Percentiles rank a stretch among this genome's conserved stretches.
Evolutionary conservation across 2,113 vertebrate genomes (phyloP).

Genomic region (Bolborhynchus lineola): DNA sequence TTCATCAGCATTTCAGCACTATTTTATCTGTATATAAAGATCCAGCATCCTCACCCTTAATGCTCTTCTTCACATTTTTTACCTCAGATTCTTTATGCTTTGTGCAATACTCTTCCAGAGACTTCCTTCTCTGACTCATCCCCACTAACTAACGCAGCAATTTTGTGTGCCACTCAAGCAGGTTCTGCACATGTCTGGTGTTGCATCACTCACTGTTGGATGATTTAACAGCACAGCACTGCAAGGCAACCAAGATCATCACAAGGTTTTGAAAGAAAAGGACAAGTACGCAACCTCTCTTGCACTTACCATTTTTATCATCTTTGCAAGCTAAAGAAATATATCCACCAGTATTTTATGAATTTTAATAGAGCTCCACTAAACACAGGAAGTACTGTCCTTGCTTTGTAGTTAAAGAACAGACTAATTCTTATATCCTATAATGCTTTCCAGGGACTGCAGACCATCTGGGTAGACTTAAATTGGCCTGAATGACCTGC

Average conservation of each 20-base stretch:
- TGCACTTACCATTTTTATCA: neutral
- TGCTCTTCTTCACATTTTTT: constrained; percentile 49
- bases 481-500: neutral
- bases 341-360: neutral
- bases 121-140: constrained; percentile 66
- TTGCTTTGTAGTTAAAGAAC: neutral
- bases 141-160: constrained; percentile 19
- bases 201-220: constrained; percentile 49
- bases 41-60: constrained; percentile 41
- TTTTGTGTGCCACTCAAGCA: constrained; percentile 50
- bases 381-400: neutral
- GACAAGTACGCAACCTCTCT: neutral
- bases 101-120: constrained; percentile 6
- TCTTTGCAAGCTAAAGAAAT: neutral
- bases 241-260: constrained; percentile 38
- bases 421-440: neutral
- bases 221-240: constrained; percentile 32
- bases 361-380: neutral
- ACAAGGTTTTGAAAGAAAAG: constrained; percentile 12
- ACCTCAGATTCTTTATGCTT: constrained; percentile 48
- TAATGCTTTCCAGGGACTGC: neutral
- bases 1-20: constrained; percentile 64
- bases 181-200: constrained; percentile 54
- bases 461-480: neutral
- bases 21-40: constrained; percentile 58